These are phyloP conservation scores for Muricea muricata DNA, from an alignment of 92 coral and sea anemone species.

Conservation along the genomic window DNA sequence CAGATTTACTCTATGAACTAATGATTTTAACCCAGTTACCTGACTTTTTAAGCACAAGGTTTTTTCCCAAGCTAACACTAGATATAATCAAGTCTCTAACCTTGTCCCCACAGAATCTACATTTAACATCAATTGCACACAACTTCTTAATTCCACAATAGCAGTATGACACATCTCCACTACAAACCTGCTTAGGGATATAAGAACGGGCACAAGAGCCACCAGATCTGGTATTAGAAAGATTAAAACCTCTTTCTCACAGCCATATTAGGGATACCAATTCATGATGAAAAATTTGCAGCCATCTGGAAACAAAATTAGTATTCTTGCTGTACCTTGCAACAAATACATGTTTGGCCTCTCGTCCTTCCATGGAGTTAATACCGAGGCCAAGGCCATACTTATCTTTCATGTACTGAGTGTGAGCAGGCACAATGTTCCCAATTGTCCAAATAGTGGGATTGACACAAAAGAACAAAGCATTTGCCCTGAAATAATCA, in stretches of 20 bases:
- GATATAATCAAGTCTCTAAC: background rate
- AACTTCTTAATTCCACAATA: conserved; percentile 61
- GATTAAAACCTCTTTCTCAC: conserved; percentile 58
- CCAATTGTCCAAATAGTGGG: conserved; percentile 66
- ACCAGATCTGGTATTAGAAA: too few relatives aligned
- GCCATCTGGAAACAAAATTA: conserved; percentile 42
- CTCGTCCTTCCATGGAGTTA: conserved; percentile 73
- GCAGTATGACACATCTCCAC: conserved; percentile 51
- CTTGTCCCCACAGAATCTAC: conserved; percentile 23
- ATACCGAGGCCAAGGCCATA: conserved; percentile 61
- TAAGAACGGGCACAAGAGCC: conserved; percentile 33
- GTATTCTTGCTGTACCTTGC: conserved; percentile 55
- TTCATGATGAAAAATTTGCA: conserved; percentile 61
- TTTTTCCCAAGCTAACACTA: background rate
- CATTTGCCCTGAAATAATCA: conserved; percentile 8
- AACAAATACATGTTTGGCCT: conserved; percentile 62
- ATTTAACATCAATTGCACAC: background rate
- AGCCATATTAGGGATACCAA: conserved; percentile 70
- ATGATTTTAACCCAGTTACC: too few relatives aligned
- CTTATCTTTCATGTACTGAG: conserved; percentile 52
- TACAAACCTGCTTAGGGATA: conserved; percentile 49
- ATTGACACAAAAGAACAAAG: conserved; percentile 31
- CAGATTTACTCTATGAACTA: too few relatives aligned
- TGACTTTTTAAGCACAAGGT: background rate
- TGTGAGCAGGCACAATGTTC: conserved; percentile 60